Evolutionary conservation across 1,140 invertebrate species (phyloP).

Genomic region (Cyphomyrmex costatus): DNA sequence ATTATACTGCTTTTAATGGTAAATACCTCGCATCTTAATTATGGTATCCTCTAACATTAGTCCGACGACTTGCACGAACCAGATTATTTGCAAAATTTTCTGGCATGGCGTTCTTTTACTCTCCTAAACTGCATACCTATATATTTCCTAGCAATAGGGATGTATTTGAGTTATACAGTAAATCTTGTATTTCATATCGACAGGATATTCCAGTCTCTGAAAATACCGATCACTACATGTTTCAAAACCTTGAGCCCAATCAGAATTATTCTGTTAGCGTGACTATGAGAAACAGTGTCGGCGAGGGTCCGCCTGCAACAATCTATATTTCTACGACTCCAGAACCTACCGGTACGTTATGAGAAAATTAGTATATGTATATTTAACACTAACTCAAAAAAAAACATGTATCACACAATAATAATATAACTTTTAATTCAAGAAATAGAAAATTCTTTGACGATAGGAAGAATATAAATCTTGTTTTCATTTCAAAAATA

Average conservation of each 20-base stretch:
- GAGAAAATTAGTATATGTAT: not conserved
- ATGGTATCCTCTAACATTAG: slow-evolving; percentile 34
- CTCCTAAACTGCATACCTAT: slow-evolving; percentile 50
- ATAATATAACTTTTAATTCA: slow-evolving; percentile 1
- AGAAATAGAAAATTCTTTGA: not conserved
- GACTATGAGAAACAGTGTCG: slow-evolving; percentile 93
- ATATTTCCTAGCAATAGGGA: slow-evolving; percentile 69
- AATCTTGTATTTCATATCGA: slow-evolving; percentile 75
- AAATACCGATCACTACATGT: slow-evolving; percentile 91
- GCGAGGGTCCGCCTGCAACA: slow-evolving; percentile 91
- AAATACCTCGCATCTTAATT: not conserved
- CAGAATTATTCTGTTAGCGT: slow-evolving; percentile 92
- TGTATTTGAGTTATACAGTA: not conserved
- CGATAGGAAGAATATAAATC: not conserved
- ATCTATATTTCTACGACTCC: slow-evolving; percentile 90
- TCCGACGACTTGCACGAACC: slow-evolving; percentile 80
- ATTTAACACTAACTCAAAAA: not conserved
- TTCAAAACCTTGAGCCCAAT: slow-evolving; percentile 92
- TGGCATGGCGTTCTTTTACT: slow-evolving; percentile 83
- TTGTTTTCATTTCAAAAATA: not conserved
- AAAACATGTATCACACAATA: not conserved
- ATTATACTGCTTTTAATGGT: slow-evolving; percentile 28
- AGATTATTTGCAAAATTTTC: slow-evolving; percentile 79
- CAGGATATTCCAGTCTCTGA: slow-evolving; percentile 92
- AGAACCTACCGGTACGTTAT: slow-evolving; percentile 88